phyloP scores from a whole-genome alignment of 2,113 vertebrate species.

The Barbus barbus region DNA sequence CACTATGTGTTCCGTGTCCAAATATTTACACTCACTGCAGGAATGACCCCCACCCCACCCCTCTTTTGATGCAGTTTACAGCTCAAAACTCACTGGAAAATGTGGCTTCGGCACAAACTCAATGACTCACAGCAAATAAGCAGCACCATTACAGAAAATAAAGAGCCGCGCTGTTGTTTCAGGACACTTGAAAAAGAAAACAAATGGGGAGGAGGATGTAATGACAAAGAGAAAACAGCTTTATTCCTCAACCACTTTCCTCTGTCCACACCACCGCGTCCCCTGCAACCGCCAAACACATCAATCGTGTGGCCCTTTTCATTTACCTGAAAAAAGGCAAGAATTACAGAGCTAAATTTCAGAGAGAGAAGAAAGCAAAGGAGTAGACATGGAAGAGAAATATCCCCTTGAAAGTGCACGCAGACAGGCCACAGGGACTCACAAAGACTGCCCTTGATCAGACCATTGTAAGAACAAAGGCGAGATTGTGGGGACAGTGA shows the following conservation, averaged over 20 bases:
- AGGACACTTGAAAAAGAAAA: conserved; percentile 38
- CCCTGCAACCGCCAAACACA: conserved; percentile 25
- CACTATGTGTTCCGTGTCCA: conserved; percentile 44
- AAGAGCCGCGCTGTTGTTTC: conserved; percentile 36
- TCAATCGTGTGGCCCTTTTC: conserved; percentile 28
- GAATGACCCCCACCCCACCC: conserved; percentile 38
- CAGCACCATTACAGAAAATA: conserved; percentile 49
- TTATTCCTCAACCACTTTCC: conserved; percentile 39
- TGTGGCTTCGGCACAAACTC: conserved; percentile 41
- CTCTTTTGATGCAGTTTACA: conserved; percentile 38
- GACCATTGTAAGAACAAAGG: conserved; percentile 54
- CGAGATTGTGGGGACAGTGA: conserved; percentile 40
- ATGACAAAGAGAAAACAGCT: conserved; percentile 54
- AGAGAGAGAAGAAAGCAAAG: conserved; percentile 47
- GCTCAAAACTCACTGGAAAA: conserved; percentile 44
- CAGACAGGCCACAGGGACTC: conserved; percentile 37
- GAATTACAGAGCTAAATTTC: conserved; percentile 46
- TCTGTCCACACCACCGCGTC: conserved; percentile 6
- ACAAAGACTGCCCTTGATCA: conserved; percentile 58
- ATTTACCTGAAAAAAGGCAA: conserved; percentile 35
- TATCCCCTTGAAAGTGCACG: conserved; percentile 39
- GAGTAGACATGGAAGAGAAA: conserved; percentile 34
- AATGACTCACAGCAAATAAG: conserved; percentile 47
- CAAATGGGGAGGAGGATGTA: conserved; percentile 26
- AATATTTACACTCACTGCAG: conserved; percentile 50